phyloP scores from a whole-genome alignment of 64 coral and sea anemone genomes.

The Porites australiensis region DNA sequence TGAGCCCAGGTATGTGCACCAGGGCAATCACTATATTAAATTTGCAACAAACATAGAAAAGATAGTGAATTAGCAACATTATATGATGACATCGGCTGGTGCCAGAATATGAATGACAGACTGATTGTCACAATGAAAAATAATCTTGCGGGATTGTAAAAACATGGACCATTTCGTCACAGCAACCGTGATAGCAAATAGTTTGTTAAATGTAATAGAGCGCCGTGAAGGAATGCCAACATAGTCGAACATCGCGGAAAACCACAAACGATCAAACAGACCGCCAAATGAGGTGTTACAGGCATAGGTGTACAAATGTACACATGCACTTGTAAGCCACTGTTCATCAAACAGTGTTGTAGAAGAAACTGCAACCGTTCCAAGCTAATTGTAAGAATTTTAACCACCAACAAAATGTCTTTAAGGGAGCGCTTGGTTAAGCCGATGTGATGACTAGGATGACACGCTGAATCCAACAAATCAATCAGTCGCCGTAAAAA shows the following conservation, averaged over 20 bases:
- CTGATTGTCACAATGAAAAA: constrained; percentile 12
- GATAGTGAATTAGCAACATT: not conserved
- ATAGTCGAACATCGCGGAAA: not conserved
- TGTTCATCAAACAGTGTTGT: not conserved
- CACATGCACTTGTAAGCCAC: not conserved
- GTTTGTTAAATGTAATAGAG: constrained; percentile 45
- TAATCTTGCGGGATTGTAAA: not conserved
- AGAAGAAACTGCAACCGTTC: constrained; percentile 42
- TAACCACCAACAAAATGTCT: constrained; percentile 6
- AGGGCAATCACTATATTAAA: too few relatives aligned
- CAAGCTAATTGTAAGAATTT: not conserved
- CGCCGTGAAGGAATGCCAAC: constrained; percentile 11
- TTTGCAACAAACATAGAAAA: not conserved
- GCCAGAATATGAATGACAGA: not conserved
- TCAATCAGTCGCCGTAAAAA: constrained; percentile 43
- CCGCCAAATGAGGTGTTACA: not conserved
- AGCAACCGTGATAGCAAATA: constrained; percentile 16
- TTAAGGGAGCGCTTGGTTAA: not conserved
- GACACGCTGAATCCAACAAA: not conserved
- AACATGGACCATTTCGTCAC: not conserved
- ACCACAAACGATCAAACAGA: not conserved
- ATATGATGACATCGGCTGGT: not conserved
- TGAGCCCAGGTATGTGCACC: too few relatives aligned
- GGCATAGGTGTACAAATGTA: constrained; percentile 32
- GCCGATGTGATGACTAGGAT: not conserved